phyloP scores from a whole-genome alignment of 2,888 invertebrate species.

The Cepaea hortensis region DNA sequence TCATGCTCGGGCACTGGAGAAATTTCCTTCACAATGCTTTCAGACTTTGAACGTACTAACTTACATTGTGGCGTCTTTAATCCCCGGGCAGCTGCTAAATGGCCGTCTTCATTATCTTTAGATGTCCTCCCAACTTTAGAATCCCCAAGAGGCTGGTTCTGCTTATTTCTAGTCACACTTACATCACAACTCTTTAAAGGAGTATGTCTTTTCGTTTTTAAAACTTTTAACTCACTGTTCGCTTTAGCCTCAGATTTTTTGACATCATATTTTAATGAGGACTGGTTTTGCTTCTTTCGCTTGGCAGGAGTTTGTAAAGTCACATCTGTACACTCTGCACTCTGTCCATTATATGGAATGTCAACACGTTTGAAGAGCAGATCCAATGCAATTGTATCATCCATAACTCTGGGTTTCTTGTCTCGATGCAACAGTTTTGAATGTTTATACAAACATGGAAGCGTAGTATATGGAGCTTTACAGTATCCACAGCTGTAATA shows the following conservation, averaged over 20 bases:
- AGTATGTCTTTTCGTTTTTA: neutral
- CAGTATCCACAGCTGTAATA: constrained; percentile 33
- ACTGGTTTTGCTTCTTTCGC: neutral
- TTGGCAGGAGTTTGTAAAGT: neutral
- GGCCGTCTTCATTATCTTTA: neutral
- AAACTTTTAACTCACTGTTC: neutral
- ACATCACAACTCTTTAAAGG: neutral
- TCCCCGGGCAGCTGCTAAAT: neutral
- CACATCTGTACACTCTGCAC: neutral
- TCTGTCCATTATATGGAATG: neutral
- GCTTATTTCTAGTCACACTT: neutral
- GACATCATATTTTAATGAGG: neutral
- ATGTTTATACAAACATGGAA: neutral
- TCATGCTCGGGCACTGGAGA: neutral
- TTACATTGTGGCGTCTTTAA: neutral
- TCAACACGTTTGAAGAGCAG: neutral
- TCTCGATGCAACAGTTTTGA: constrained; percentile 26
- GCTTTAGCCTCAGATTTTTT: neutral
- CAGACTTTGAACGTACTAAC: neutral
- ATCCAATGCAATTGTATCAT: neutral
- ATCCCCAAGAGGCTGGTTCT: neutral
- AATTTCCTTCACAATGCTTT: neutral
- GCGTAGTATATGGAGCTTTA: neutral
- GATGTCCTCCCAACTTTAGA: too few species aligned
- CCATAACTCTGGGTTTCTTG: neutral